Percentiles rank a stretch among this genome's conserved stretches.
phyloP scores from a whole-genome alignment of 2,888 invertebrate species.

The Cremastinae sp. region DNA sequence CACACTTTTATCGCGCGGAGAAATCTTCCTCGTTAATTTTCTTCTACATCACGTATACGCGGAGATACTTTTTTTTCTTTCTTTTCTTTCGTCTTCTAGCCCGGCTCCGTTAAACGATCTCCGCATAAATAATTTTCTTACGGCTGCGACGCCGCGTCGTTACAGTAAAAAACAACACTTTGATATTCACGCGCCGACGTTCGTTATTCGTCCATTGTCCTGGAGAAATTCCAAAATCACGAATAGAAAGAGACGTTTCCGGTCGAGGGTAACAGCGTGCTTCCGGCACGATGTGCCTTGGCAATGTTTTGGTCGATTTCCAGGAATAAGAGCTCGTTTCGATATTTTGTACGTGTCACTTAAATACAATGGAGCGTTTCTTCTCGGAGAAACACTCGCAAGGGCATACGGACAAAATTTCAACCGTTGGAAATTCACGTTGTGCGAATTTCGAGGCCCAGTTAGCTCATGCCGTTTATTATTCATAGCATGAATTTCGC shows the following conservation, averaged over 20 bases:
- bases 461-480: not conserved
- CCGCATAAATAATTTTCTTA: slow-evolving; percentile 10
- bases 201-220: slow-evolving; percentile 8
- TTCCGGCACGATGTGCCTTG: slow-evolving; percentile 3
- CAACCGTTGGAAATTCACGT: not conserved
- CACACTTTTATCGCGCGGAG: not conserved
- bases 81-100: not conserved
- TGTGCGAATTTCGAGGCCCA: not conserved
- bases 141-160: no score
- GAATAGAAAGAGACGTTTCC: slow-evolving; percentile 23
- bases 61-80: no score
- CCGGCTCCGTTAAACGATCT: not conserved
- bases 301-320: no score
- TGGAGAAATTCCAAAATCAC: slow-evolving; percentile 38
- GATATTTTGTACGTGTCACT: no score
- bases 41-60: no score
- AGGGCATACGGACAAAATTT: no score
- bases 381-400: not conserved
- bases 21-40: not conserved
- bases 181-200: slow-evolving; percentile 24
- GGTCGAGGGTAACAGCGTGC: slow-evolving; percentile 15
- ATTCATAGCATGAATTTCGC: slow-evolving; percentile 72
- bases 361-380: no score
- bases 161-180: slow-evolving; percentile 10
- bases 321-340: no score